These are phyloP conservation scores for Incurvaria masculella DNA, from an alignment of 2,888 invertebrate species.

Conservation along the genomic window DNA sequence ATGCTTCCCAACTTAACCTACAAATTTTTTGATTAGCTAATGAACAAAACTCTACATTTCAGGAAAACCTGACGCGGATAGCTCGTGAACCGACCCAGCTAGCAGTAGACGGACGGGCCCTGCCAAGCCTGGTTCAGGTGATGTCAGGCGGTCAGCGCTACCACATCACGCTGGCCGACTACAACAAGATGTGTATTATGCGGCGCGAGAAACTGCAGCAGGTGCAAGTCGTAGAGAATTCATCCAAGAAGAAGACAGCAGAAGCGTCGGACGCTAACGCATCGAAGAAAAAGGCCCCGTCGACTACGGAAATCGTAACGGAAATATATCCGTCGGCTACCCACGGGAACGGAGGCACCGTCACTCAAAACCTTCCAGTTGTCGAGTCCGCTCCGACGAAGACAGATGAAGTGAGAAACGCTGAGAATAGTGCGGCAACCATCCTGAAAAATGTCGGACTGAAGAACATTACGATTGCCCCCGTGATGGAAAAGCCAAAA, in stretches of 20 bases:
- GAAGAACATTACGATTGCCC: constrained; percentile 50
- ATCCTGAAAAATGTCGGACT: constrained; percentile 48
- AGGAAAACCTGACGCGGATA: constrained; percentile 43
- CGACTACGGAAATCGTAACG: constrained; percentile 23
- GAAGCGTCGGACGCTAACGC: too few species aligned
- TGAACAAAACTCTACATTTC: constrained; percentile 17
- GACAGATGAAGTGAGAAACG: constrained; percentile 1
- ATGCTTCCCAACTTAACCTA: constrained; percentile 18
- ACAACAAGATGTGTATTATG: constrained; percentile 75
- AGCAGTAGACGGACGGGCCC: constrained; percentile 56
- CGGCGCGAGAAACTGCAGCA: constrained; percentile 64
- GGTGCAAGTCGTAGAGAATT: constrained; percentile 44
- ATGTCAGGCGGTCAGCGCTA: constrained; percentile 76
- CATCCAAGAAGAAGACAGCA: background rate
- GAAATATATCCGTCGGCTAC: constrained; percentile 39
- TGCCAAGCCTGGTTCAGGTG: constrained; percentile 68
- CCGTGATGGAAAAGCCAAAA: constrained; percentile 32
- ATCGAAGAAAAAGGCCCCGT: constrained; percentile 26
- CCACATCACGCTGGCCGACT: constrained; percentile 74
- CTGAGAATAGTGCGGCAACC: constrained; percentile 31
- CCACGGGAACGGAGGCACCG: constrained; percentile 41
- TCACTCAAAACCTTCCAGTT: constrained; percentile 29
- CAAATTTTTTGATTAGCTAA: background rate
- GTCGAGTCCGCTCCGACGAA: constrained; percentile 20
- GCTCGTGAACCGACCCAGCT: constrained; percentile 50